These are phyloP conservation scores for Muscidifurax raptorellus DNA, from an alignment of 1,140 invertebrate species.

Conservation along the genomic window DNA sequence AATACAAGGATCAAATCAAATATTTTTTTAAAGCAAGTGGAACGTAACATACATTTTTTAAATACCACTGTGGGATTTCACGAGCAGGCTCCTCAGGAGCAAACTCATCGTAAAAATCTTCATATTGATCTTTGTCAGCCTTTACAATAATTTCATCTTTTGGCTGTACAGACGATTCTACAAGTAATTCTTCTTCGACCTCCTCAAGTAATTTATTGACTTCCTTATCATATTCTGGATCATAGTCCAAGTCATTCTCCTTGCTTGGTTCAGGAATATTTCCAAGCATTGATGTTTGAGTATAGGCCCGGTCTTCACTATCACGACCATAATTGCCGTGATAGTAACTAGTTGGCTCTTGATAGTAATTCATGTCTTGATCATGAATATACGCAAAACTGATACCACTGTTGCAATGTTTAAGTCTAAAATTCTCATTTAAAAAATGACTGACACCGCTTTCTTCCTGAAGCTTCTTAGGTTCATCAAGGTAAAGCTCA, in stretches of 20 bases:
- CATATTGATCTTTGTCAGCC: constrained; percentile 16
- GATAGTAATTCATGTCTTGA: constrained; percentile 43
- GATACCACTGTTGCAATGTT: background rate
- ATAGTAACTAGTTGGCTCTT: background rate
- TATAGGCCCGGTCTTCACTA: background rate
- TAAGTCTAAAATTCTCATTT: background rate
- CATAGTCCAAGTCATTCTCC: constrained; percentile 1
- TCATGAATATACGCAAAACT: background rate
- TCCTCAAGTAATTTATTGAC: constrained; percentile 30
- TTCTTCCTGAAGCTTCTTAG: background rate
- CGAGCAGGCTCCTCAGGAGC: constrained; percentile 1
- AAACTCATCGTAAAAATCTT: constrained; percentile 47
- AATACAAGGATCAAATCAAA: background rate
- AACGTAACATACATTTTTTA: constrained; percentile 37
- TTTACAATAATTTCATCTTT: background rate
- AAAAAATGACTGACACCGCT: background rate
- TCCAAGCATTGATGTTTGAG: background rate
- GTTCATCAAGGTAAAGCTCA: background rate
- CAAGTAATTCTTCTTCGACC: constrained; percentile 12
- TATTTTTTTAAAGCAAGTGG: background rate
- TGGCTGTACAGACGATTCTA: background rate
- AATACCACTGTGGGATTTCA: constrained; percentile 29
- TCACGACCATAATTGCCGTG: background rate
- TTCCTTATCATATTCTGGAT: constrained; percentile 32
- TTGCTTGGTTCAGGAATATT: background rate